Base-by-base conservation (phyloP, 2,888 invertebrate species). In the Volucella inflata region DNA sequence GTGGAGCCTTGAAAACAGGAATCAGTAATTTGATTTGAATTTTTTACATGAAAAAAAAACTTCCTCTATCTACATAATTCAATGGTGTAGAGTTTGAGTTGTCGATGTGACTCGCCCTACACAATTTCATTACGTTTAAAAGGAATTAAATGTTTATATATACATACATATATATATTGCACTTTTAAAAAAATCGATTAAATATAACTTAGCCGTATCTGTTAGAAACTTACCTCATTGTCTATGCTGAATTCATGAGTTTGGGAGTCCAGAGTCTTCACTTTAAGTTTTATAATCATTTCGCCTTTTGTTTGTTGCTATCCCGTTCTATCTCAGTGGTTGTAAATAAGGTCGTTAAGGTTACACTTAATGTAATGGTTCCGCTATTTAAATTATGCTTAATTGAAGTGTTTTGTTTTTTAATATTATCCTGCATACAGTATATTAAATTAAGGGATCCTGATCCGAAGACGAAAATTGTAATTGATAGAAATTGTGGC, bases 251-350 rank as follows among this genome's bases (percentile, higher is more conserved):
- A 97, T 59, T 94, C 93, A 91, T 97, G 97, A 93, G 97, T 97
- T 91, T 95, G 95, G 46, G 97, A 96, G 94, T 98, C 97, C 90
- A 98, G 94, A 83, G 97, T 98, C 93, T 97, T 97, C 89, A 98
- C 96, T 88, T 96, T 97, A 89, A 98, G 93, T 89, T 96, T 94
- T 93, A 97, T 96, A 89, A 92, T 89, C 90, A 91, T 92, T 90
- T 91, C 6, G 6, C 62, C 50, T 80, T 62, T 87, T 71, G 36
- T 21, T 76, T 53, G 12, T 48, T 44, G 16, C 46, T 60, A 30
- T 30, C 0, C 6, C 59, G 55, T 16, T 60, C 21, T 55, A 48
- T 12, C 2, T 55, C 12, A 42, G 57, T 55, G 8, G 9, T 65
- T 8, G 10, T 30, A 8, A n/a, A 36, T 30, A 40, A 16, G 10